A percentile compares a stretch with the other conserved stretches of the same genome.
Evolutionary conservation across 1,140 invertebrate genomes (phyloP).

Genomic region (Sinella curviseta): DNA sequence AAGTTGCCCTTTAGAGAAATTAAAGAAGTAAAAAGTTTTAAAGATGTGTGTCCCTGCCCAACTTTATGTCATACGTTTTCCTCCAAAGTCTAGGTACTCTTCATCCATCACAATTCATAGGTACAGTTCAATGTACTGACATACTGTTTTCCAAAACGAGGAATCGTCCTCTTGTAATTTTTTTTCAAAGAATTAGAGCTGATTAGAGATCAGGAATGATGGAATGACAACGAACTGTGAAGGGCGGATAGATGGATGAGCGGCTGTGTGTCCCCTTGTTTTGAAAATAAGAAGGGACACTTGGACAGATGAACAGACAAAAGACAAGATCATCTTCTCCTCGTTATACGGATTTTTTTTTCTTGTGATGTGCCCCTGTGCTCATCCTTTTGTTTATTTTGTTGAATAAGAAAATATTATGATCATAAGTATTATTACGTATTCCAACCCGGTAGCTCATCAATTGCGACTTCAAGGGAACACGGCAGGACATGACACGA

Average conservation of each 20-base stretch:
- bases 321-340: background rate
- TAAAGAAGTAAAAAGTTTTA: too few relatives aligned
- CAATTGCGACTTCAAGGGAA: background rate
- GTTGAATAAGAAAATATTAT: too few relatives aligned
- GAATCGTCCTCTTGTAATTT: background rate
- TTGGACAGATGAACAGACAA: background rate
- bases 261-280: background rate
- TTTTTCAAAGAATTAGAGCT: background rate
- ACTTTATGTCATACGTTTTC: background rate
- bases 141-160: background rate
- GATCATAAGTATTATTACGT: background rate
- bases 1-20: background rate
- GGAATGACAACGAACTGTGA: background rate
- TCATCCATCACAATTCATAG: too few relatives aligned
- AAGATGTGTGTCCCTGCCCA: background rate
- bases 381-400: too few relatives aligned
- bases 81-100: too few relatives aligned
- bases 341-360: background rate
- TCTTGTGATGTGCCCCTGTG: background rate
- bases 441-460: background rate
- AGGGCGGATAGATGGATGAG: conserved; percentile 5
- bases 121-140: too few relatives aligned
- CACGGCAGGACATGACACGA: conserved; percentile 21
- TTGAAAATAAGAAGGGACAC: background rate
- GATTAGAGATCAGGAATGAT: background rate